Percentiles rank a stretch among this genome's conserved stretches.
Conservation (phyloP, 1,140 invertebrate genomes). For the Drosophila tristis region DNA sequence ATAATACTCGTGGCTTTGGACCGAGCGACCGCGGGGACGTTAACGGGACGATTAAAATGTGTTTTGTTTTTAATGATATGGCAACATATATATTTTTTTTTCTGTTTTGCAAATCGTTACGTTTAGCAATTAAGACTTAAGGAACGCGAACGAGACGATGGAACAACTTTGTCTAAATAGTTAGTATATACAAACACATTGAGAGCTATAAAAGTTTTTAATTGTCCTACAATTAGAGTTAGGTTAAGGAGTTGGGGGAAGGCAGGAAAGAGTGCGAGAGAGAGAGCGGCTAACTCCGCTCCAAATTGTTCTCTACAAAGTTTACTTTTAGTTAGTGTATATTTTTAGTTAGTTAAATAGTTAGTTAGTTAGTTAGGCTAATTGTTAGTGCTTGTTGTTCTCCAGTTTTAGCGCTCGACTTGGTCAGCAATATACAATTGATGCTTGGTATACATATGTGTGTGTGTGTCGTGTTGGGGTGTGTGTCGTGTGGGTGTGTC, state of each 20-base stretch:
- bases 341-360: slow-evolving; percentile 13
- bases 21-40: slow-evolving; percentile 10
- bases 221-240: slow-evolving; percentile 51
- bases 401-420: slow-evolving; percentile 67
- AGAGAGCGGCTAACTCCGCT: too few species aligned
- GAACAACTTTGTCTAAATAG: slow-evolving; percentile 16
- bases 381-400: slow-evolving; percentile 74
- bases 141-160: slow-evolving; percentile 39
- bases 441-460: slow-evolving; percentile 78
- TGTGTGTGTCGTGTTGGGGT: slow-evolving; percentile 23
- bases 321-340: slow-evolving; percentile 15
- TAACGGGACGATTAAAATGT: slow-evolving; percentile 24
- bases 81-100: slow-evolving; percentile 25
- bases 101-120: slow-evolving; percentile 3
- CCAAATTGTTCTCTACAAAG: slow-evolving; percentile 13
- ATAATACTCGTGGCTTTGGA: slow-evolving; percentile 31
- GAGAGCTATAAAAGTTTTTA: slow-evolving; percentile 57
- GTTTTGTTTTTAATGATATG: slow-evolving; percentile 43
- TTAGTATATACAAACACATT: slow-evolving; percentile 74
- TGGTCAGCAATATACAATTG: slow-evolving; percentile 79
- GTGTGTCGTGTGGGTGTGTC: slow-evolving; percentile 21
- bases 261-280: neutral
- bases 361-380: slow-evolving; percentile 48
- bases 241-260: neutral
- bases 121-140: slow-evolving; percentile 26